Base-by-base conservation (phyloP, 2,888 invertebrate genomes). In the Agonopterix heracliana region DNA sequence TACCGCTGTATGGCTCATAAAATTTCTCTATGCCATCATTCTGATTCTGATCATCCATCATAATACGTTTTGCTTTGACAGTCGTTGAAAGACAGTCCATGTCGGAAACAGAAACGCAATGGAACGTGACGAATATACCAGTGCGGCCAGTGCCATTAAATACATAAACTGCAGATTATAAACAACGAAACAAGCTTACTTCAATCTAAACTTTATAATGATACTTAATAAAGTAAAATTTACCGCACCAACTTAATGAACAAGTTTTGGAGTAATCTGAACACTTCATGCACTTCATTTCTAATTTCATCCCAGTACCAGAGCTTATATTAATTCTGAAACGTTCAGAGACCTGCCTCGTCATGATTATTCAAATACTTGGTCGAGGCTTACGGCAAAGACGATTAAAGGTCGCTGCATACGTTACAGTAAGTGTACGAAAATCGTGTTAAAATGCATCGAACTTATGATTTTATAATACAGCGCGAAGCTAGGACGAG, bases 301-400 rank as follows among this genome's bases (percentile, higher is more conserved):
- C 26, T 26, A 26, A 26, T 26, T 26, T 26, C 26, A 26, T 26
- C 26, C 26, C 26, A 26, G 26, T 26, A 26, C 26, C 26, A 38
- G 38, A 38, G n/a, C n/a, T 9, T 26, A n/a, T 38, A 38, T 38
- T 38, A 38, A 38, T 38, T 38, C 38, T 38, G 38, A 38, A 38
- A 38, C 38, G 38, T 38, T 38, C 38, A 1, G 9, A 53, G 61
- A 63, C 56, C 61, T 57, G 55, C 55, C 53, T 53, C 53, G 55
- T 57, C 58, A 58, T 63, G 55, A 62, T 66, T 67, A 67, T 67
- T 67, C 66, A 66, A 61, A 66, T 57, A 61, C 60, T 57, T 58
- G 54, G 54, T 9, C 54, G 48, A 55, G 51, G 54, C 54, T 62
- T 58, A 54, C 47, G 53, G 53, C 55, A 60, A 61, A 64, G 57